phyloP scores from a whole-genome alignment of 2,888 invertebrate genomes.

The Chouioia cunea region DNA sequence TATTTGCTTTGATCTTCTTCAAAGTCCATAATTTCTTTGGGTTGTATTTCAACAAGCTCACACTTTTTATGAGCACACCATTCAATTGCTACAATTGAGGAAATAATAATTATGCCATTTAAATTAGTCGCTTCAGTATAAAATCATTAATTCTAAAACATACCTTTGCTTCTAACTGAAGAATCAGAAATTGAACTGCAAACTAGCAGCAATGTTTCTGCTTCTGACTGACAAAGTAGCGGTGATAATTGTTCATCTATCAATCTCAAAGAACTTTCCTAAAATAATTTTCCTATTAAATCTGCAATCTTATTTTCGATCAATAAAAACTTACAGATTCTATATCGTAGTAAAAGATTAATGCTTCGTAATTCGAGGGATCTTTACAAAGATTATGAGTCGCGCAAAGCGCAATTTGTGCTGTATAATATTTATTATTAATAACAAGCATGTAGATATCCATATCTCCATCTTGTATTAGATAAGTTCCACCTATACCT shows the following conservation, averaged over 20 bases:
- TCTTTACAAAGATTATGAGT: slow-evolving; percentile 69
- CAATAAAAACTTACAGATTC: slow-evolving; percentile 62
- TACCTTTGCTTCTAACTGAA: slow-evolving; percentile 68
- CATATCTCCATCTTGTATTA: slow-evolving; percentile 57
- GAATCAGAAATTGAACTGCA: slow-evolving; percentile 64
- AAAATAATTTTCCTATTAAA: slow-evolving; percentile 56
- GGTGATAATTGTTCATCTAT: slow-evolving; percentile 58
- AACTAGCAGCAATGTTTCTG: slow-evolving; percentile 60
- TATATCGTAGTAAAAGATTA: slow-evolving; percentile 76
- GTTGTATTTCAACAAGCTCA: slow-evolving; percentile 76
- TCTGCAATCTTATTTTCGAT: slow-evolving; percentile 49
- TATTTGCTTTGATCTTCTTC: slow-evolving; percentile 73
- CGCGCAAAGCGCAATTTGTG: slow-evolving; percentile 73
- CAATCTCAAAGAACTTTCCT: slow-evolving; percentile 56
- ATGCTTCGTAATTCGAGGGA: slow-evolving; percentile 72
- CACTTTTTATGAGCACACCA: slow-evolving; percentile 79
- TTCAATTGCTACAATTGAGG: slow-evolving; percentile 67
- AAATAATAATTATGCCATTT: slow-evolving; percentile 15
- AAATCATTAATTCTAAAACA: slow-evolving; percentile 57
- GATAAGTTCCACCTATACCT: slow-evolving; percentile 61
- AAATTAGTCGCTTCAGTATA: background rate
- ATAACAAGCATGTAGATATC: slow-evolving; percentile 72
- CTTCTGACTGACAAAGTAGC: slow-evolving; percentile 54
- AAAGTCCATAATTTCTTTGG: slow-evolving; percentile 64
- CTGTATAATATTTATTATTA: slow-evolving; percentile 80